A percentile compares a stretch with the other conserved stretches of the same genome.
Evolutionary conservation across 2,888 invertebrate genomes (phyloP).

Genomic region (Scelioninae gen. 1): DNA sequence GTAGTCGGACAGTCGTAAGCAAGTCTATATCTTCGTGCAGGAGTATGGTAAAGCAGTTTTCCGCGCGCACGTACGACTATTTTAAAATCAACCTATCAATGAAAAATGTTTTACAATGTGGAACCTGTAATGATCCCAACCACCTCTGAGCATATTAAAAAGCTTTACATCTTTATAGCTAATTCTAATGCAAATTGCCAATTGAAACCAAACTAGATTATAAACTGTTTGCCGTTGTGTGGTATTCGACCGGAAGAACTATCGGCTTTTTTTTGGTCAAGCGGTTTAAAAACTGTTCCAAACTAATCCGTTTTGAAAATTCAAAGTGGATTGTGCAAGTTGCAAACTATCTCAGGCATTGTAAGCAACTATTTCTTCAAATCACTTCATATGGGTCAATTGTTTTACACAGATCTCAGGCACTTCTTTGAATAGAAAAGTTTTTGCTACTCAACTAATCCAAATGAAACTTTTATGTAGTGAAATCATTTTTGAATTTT

Average conservation of each 20-base stretch:
- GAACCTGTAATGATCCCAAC: slow-evolving; percentile 74
- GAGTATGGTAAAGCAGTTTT: slow-evolving; percentile 57
- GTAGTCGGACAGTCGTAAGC: slow-evolving; percentile 50
- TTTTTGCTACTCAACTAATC: background rate
- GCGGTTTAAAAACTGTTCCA: slow-evolving; percentile 29
- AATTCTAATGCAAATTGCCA: slow-evolving; percentile 47
- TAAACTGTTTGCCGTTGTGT: slow-evolving; percentile 25
- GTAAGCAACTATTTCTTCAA: slow-evolving; percentile 9
- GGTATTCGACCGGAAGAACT: slow-evolving; percentile 15
- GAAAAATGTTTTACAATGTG: slow-evolving; percentile 79
- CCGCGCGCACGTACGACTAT: no score
- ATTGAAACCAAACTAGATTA: slow-evolving; percentile 34
- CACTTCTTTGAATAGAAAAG: background rate
- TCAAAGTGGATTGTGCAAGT: slow-evolving; percentile 20
- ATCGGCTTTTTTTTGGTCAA: slow-evolving; percentile 26
- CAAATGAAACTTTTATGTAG: background rate
- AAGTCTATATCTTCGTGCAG: slow-evolving; percentile 59
- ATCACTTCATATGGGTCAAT: slow-evolving; percentile 18
- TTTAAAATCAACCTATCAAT: slow-evolving; percentile 72
- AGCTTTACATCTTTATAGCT: slow-evolving; percentile 44
- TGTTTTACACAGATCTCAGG: background rate
- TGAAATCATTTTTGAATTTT: no score
- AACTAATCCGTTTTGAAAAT: slow-evolving; percentile 38
- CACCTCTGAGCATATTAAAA: slow-evolving; percentile 35
- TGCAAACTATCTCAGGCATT: background rate